Percentiles rank a stretch among this genome's conserved stretches.
phyloP scores from a whole-genome alignment of 2,113 vertebrate species.

The Phasianus colchicus region DNA sequence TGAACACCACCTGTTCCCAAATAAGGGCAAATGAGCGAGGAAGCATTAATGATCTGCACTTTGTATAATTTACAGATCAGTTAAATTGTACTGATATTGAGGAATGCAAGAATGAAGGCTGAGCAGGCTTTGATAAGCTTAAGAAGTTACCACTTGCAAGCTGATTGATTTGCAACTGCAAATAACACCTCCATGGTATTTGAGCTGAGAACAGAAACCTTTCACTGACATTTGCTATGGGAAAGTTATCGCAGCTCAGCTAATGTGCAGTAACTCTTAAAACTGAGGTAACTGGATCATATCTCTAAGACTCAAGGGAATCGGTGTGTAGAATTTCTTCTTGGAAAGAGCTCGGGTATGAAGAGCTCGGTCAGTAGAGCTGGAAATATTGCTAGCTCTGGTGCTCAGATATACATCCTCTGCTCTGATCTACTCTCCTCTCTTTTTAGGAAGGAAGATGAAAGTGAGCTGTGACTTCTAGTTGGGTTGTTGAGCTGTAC shows the following conservation, averaged over 20 bases:
- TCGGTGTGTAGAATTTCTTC: background rate
- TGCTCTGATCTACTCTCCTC: background rate
- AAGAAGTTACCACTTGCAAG: background rate
- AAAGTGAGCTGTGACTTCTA: background rate
- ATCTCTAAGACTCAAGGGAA: background rate
- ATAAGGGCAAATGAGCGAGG: background rate
- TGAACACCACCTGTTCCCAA: background rate
- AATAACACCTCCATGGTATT: background rate
- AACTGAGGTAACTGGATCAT: background rate
- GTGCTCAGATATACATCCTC: background rate
- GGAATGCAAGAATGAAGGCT: background rate
- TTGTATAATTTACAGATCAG: background rate
- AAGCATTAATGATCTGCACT: background rate
- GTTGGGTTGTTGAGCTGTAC: background rate
- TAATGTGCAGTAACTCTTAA: background rate
- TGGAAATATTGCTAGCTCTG: background rate
- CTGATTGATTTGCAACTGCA: background rate
- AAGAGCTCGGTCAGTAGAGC: background rate
- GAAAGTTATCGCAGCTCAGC: background rate
- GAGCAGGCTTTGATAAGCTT: background rate
- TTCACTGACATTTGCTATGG: background rate
- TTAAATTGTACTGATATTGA: background rate
- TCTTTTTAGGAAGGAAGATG: background rate
- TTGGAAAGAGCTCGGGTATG: background rate
- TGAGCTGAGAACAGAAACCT: background rate